A percentile compares a stretch with the other conserved stretches of the same genome.
Evolutionary conservation across 2,797 vertebrate species (phyloP).

Genomic region (Cyclura pinguis): DNA sequence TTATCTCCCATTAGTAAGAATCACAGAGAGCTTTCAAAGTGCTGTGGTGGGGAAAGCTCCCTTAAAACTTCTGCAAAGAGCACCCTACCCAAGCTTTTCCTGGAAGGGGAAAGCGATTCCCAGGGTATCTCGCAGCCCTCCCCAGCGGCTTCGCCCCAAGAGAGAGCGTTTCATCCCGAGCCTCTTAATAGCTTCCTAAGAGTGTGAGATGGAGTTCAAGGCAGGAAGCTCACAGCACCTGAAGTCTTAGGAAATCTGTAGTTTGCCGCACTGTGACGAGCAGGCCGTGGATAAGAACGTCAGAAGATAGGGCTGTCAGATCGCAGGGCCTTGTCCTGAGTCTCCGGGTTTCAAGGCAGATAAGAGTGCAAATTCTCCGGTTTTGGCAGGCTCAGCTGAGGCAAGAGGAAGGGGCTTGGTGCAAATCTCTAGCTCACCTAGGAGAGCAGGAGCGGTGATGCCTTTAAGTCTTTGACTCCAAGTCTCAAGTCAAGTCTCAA

Average conservation of each 20-base stretch:
- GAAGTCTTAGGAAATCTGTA: not conserved
- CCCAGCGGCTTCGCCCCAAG: not conserved
- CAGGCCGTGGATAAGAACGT: too few relatives aligned
- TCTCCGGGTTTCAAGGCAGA: too few relatives aligned
- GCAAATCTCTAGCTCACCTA: too few relatives aligned
- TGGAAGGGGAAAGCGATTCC: not conserved
- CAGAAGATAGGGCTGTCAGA: too few relatives aligned
- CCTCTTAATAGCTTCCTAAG: not conserved
- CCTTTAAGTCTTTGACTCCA: too few relatives aligned
- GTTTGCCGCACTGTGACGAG: not conserved
- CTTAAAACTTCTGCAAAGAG: not conserved
- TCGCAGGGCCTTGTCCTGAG: too few relatives aligned
- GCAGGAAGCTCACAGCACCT: too few relatives aligned
- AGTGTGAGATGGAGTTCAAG: not conserved
- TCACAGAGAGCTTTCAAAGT: not conserved
- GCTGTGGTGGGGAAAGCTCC: not conserved
- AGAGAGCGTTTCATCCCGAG: not conserved
- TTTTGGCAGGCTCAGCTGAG: too few relatives aligned
- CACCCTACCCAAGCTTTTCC: not conserved
- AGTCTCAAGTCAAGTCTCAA: too few relatives aligned
- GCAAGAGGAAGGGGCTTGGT: too few relatives aligned
- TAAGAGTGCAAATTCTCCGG: too few relatives aligned
- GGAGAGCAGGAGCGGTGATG: too few relatives aligned
- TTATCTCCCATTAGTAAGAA: not conserved
- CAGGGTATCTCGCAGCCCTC: not conserved